Base-by-base conservation (phyloP, 2,888 invertebrate species). In the Bursaphelenchus okinawaensis region DNA sequence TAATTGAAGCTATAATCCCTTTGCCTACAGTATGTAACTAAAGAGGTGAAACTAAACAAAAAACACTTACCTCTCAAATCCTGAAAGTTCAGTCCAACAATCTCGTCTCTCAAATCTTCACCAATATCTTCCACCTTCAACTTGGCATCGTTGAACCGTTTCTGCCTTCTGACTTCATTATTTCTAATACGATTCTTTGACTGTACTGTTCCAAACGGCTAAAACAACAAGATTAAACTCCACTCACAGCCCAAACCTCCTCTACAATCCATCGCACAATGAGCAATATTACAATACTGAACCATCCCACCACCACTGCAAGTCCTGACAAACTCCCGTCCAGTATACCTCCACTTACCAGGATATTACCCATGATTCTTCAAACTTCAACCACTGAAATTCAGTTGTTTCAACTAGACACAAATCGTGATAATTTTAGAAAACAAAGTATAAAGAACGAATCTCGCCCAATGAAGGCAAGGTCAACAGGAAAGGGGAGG, bases 101-200 rank as follows among this genome's bases (percentile, higher is more conserved):
- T 72, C 22, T 20, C 40, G 6, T 69, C 66, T 8, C 69, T 55
- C 23, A 31, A 20, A 16, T 8, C 40, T 9, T 19, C 19, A 29
- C 62, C 62, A 52, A 72, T 54, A 22, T 60, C 62, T 9, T 29
- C 65, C 16, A 55, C 24, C 20, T 16, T 52, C 16, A 31, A 31
- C 12, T 55, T 51, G 12, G 60, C 70, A 50, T 52, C 63, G n/a
- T 69, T 52, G 56, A 72, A 62, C 4, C 72, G 63, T 8, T 29
- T 29, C 22, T 70, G 52, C 19, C 72, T 57, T 50, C 56, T 61
- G 22, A 55, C 23, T 51, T 69, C 67, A 16, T 51, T 68, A 20
- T 67, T 52, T 16, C 9, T 50, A 40, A 68, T 68, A n/a, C 40
- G 27, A 22, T 55, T 23, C 20, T 54, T 64, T 24, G 62, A 51